Percentiles rank a stretch among this genome's conserved stretches.
These are phyloP conservation scores for Elymnias hypermnestra DNA, from an alignment of 1,140 invertebrate species.

Conservation along the genomic window DNA sequence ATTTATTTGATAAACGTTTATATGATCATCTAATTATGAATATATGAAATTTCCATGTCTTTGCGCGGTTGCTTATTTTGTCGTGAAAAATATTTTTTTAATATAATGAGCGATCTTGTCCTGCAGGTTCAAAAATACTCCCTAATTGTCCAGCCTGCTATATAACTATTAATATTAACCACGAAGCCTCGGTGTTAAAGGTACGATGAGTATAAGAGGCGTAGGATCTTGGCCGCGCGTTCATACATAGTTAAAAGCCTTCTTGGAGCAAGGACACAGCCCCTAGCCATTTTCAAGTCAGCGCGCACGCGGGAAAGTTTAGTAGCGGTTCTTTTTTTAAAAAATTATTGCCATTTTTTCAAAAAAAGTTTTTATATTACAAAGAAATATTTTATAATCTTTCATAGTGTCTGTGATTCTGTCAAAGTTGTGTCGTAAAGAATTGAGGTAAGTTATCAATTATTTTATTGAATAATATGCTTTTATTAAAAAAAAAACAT, in stretches of 20 bases:
- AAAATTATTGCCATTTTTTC: conserved; percentile 1
- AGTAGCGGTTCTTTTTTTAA: conserved; percentile 12
- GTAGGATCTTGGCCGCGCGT: conserved; percentile 46
- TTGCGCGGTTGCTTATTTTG: no score
- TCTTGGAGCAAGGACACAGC: conserved; percentile 64
- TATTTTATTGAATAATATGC: neutral
- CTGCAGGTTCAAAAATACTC: conserved; percentile 7
- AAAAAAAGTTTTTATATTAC: neutral
- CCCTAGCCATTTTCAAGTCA: conserved; percentile 61
- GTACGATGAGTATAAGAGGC: conserved; percentile 64
- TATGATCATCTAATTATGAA: no score
- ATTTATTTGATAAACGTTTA: no score
- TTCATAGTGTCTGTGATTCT: neutral
- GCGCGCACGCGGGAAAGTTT: conserved; percentile 47
- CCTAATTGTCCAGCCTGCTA: conserved; percentile 19
- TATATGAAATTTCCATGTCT: no score
- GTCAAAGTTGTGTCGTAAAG: neutral
- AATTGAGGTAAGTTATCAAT: conserved; percentile 1
- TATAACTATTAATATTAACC: conserved; percentile 22
- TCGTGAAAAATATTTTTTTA: no score
- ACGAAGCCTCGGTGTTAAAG: conserved; percentile 31
- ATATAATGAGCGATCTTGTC: conserved; percentile 5
- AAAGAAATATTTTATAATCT: conserved; percentile 3
- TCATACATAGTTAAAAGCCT: conserved; percentile 64
- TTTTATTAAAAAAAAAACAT: neutral